These are phyloP conservation scores for Dysmachus trigonus DNA, from an alignment of 2,888 invertebrate genomes.

Conservation along the genomic window DNA sequence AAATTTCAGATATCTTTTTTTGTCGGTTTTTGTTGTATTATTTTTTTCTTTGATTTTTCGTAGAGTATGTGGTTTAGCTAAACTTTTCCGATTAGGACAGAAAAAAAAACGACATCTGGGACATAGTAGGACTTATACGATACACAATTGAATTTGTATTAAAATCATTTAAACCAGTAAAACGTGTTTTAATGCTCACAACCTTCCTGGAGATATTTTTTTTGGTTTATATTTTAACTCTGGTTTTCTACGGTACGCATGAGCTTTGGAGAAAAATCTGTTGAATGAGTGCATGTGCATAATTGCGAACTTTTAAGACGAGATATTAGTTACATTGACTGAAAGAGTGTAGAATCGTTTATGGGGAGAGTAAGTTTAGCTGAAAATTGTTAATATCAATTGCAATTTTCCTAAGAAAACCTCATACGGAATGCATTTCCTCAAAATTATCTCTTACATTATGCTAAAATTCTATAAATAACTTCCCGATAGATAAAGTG, in stretches of 20 bases:
- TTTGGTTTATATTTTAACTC: not conserved
- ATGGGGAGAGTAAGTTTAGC: too few relatives aligned
- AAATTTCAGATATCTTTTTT: not conserved
- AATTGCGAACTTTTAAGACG: not conserved
- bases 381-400: too few relatives aligned
- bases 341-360: too few relatives aligned
- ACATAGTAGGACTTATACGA: not conserved
- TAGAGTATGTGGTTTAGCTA: not conserved
- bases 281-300: too few relatives aligned
- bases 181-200: not conserved
- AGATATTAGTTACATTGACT: too few relatives aligned
- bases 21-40: not conserved
- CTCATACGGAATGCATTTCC: too few relatives aligned
- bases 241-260: not conserved
- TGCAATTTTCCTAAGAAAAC: too few relatives aligned
- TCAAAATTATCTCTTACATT: too few relatives aligned
- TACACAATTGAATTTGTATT: constrained; percentile 13
- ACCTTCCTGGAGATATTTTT: not conserved
- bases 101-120: not conserved
- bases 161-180: constrained; percentile 9
- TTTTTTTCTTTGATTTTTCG: not conserved
- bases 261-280: not conserved
- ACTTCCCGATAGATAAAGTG: too few relatives aligned
- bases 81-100: not conserved
- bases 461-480: too few relatives aligned